phyloP scores from a whole-genome alignment of 1,140 invertebrate species.

The Dufourea novaeangliae region DNA sequence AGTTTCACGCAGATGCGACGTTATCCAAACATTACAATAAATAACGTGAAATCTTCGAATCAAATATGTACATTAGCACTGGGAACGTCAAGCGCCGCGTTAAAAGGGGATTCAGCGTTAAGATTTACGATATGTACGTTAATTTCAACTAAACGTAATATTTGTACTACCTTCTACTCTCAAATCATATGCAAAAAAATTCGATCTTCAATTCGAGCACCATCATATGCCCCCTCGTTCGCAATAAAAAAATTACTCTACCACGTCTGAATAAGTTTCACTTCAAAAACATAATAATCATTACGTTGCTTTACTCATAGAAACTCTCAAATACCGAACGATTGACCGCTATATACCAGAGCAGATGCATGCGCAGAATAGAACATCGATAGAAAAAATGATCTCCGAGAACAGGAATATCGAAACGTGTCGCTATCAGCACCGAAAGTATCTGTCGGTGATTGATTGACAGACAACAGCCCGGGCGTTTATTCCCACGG shows the following conservation, averaged over 20 bases:
- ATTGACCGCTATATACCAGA: too few relatives aligned
- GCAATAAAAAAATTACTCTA: too few relatives aligned
- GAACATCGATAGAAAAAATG: not conserved
- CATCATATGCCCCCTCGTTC: too few relatives aligned
- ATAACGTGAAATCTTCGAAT: not conserved
- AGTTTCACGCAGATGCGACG: not conserved
- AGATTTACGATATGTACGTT: not conserved
- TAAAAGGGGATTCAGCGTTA: not conserved
- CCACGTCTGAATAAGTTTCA: too few relatives aligned
- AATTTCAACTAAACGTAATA: not conserved
- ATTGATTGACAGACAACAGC: conserved; percentile 41
- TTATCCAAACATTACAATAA: not conserved
- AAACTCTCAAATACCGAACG: too few relatives aligned
- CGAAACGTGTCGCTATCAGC: conserved; percentile 14
- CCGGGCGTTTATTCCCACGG: conserved; percentile 19
- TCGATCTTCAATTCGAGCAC: too few relatives aligned
- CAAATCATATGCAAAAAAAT: too few relatives aligned
- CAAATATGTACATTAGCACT: conserved; percentile 3
- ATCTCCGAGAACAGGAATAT: conserved; percentile 5
- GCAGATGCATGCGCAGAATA: not conserved
- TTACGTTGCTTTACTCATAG: too few relatives aligned
- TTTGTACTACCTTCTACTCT: not conserved
- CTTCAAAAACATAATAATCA: too few relatives aligned
- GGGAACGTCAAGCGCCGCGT: not conserved
- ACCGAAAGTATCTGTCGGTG: conserved; percentile 27